Evolutionary conservation across 1,140 invertebrate species (phyloP), one percentile per base, ranked within the genome.

Genomic region (Hydropsyche tenuis): DNA sequence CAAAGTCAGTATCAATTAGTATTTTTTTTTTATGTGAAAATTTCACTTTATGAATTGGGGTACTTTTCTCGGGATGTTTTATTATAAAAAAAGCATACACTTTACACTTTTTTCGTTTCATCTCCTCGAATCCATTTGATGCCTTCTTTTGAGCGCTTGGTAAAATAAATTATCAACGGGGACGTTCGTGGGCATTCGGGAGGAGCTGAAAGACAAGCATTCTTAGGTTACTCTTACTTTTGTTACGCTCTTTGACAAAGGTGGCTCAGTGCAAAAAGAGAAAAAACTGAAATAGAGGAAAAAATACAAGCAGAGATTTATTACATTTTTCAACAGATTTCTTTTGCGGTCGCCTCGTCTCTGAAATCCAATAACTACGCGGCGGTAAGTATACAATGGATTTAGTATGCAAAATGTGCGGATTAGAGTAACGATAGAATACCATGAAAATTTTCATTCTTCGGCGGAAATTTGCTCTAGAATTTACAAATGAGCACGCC

Each of bases 381-480:
- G 22, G 22, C 22, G 51, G 51, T 20, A 53, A 53, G 51, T 53
- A 53, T 20, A 53, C 51, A 53, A 53, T 20, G 51, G 51, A 53
- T 53, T 53, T 53, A n/a, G 51, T 53, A 53, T 53, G 51, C 51
- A 53, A 53, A 53, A 53, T 53, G 51, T 53, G 22, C 51, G 51
- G 51, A 53, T 53, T 53, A 53, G 51, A 16, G n/a, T 20, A 9
- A 16, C 16, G 16, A 53, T 53, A 20, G 7, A n/a, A 20, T 53
- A 20, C 20, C 51, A 20, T 53, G 7, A 16, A 16, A 51, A 51
- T 11, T 51, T 51, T 53, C 51, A 20, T 53, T 53, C 51, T 53
- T 53, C 22, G 11, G 51, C 51, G 51, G 51, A 53, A 53, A 53
- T 53, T 53, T 53, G 51, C 11, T 53, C 16, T 53, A 22, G n/a